Evolutionary conservation across 2,113 vertebrate genomes (phyloP), one percentile per base, ranked within the genome.

Genomic region (Maccullochella peelii): DNA sequence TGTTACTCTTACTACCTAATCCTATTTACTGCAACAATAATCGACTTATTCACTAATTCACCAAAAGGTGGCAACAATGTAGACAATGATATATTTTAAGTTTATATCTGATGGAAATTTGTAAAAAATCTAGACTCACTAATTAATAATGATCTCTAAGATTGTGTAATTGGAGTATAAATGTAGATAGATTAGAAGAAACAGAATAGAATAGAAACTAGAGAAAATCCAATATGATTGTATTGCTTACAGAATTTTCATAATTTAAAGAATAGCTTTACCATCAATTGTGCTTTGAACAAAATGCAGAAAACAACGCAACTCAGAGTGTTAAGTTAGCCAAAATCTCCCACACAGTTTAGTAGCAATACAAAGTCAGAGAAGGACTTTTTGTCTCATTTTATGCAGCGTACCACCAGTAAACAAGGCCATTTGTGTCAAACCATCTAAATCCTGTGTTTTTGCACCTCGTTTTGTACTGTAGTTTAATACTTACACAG

Each of bases 401-500:
- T 16, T 11, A 27, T 23, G 15, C 2, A 33, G 8, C 61, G 25
- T 15, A 36, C 20, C 12, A 14, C 42, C 23, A 18, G 54, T 18
- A 55, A 65, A 55, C 18, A 30, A 74, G 16, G 27, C 4, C 49
- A 57, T 86, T 74, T 66, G 36, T 30, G 27, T 71, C 55, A 47
- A 36, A 65, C 1, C 10, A 12, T 25, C 40, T 55, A 16, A 72
- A n/a, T 61, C 33, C 18, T n/a, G 33, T 73, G n/a, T 77, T 47
- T 73, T 65, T 33, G 21, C 12, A 10, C 65, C 27, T 59, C 6
- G 9, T 52, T 77, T 58, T 61, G 30, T 50, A 7, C 55, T 55
- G 15, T 9, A 71, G 44, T 68, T 85, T 49, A 50, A 65, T 59
- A 58, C 44, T 86, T 66, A 75, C 55, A 70, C 58, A 57, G 44